Evolutionary conservation across 2,113 vertebrate genomes (phyloP).

Genomic region (Tretioscincus oriximinensis): DNA sequence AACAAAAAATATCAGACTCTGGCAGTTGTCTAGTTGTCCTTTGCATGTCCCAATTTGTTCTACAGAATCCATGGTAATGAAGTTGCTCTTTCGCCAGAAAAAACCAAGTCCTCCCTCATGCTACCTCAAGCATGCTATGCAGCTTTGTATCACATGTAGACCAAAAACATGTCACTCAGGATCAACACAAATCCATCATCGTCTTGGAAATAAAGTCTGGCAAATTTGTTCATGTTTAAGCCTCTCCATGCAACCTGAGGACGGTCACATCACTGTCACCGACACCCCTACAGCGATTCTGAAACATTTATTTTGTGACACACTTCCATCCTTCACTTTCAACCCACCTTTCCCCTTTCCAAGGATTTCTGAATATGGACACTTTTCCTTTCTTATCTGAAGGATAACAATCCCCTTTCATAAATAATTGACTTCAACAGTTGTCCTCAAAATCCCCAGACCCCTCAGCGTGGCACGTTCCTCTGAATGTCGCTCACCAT

Average conservation of each 20-base stretch:
- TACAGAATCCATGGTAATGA: neutral
- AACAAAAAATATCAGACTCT: too few relatives aligned
- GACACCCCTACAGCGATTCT: conserved; percentile 47
- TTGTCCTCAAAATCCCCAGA: conserved; percentile 20
- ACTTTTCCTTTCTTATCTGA: conserved; percentile 17
- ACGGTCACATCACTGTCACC: conserved; percentile 46
- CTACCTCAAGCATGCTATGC: conserved; percentile 25
- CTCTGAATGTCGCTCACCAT: conserved; percentile 10
- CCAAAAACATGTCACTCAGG: conserved; percentile 45
- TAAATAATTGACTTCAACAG: conserved; percentile 49
- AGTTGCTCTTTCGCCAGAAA: neutral
- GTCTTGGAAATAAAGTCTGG: conserved; percentile 57
- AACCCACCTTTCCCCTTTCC: accelerated
- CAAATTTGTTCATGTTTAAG: conserved; percentile 56
- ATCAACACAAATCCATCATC: conserved; percentile 52
- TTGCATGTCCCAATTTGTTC: neutral
- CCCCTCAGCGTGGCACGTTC: neutral
- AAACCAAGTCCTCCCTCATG: neutral
- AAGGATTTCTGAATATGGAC: conserved; percentile 13
- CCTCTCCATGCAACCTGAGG: conserved; percentile 18
- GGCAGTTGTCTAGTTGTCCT: neutral
- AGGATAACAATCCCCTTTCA: conserved; percentile 9
- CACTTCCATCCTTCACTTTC: conserved; percentile 30
- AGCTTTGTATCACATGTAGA: conserved; percentile 32
- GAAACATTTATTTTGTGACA: conserved; percentile 58